These are phyloP conservation scores for Phlogophora meticulosa DNA, from an alignment of 2,888 invertebrate species.

Conservation along the genomic window DNA sequence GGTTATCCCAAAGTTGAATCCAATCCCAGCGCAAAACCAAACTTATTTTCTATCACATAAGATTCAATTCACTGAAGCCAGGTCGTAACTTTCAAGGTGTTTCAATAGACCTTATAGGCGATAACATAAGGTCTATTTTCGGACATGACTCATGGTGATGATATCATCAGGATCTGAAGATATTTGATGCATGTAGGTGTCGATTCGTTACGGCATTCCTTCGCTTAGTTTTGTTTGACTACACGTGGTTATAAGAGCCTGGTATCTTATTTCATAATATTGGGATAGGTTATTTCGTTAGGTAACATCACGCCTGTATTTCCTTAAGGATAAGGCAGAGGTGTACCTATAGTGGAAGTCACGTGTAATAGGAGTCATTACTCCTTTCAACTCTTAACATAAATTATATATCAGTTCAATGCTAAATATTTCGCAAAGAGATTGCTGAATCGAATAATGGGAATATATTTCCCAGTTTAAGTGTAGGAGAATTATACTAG, in stretches of 20 bases:
- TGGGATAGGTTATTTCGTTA: not conserved
- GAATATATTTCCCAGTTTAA: no score
- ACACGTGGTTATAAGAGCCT: constrained; percentile 40
- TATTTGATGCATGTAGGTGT: constrained; percentile 61
- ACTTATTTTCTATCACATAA: not conserved
- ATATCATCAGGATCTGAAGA: constrained; percentile 53
- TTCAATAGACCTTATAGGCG: constrained; percentile 42
- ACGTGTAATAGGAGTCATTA: no score
- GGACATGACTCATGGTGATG: constrained; percentile 47
- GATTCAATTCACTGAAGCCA: constrained; percentile 17
- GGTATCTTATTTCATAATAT: constrained; percentile 23
- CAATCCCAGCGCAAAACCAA: constrained; percentile 10
- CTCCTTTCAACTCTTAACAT: no score
- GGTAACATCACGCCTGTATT: no score
- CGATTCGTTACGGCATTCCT: constrained; percentile 53
- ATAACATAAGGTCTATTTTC: constrained; percentile 58
- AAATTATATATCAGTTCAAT: no score
- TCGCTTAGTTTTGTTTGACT: constrained; percentile 22
- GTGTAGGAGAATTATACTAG: no score
- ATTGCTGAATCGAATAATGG: no score
- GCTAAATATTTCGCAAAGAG: no score
- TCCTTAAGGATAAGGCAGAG: no score
- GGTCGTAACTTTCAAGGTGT: constrained; percentile 12
- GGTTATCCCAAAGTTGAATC: constrained; percentile 1
- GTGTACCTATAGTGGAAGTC: no score